A percentile compares a stretch with the other conserved stretches of the same genome.
Evolutionary conservation across 2,113 vertebrate genomes (phyloP).

Genomic region (Aldabrachelys gigantea): DNA sequence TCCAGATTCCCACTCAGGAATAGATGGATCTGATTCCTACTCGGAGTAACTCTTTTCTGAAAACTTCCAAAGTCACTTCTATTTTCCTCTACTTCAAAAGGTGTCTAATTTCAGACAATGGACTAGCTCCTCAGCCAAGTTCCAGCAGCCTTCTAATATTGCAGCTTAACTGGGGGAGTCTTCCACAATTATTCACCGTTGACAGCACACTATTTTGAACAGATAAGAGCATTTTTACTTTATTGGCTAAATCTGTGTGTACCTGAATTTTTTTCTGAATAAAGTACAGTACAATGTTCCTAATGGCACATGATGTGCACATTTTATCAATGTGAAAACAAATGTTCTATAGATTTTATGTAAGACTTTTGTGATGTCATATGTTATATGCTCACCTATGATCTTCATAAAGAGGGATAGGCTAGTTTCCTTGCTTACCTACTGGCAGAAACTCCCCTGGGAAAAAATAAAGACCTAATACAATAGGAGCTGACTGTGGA

Average conservation of each 20-base stretch:
- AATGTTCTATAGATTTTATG: neutral
- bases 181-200: neutral
- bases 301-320: neutral
- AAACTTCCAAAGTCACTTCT: constrained; percentile 29
- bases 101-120: constrained; percentile 36
- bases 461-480: neutral
- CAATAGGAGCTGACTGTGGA: neutral
- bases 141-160: neutral
- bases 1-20: neutral
- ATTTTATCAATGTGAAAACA: neutral
- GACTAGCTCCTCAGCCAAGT: neutral
- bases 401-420: neutral
- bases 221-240: neutral
- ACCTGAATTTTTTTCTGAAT: neutral
- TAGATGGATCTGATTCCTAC: constrained; percentile 50
- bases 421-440: neutral
- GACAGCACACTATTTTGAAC: neutral
- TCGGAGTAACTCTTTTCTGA: constrained; percentile 30
- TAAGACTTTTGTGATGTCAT: neutral
- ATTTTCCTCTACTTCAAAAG: constrained; percentile 39
- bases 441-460: constrained; percentile 29
- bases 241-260: neutral
- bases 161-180: neutral
- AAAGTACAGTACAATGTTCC: neutral
- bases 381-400: neutral